Evolutionary conservation across 2,888 invertebrate genomes (phyloP).

Genomic region (Ormyrus thymus): DNA sequence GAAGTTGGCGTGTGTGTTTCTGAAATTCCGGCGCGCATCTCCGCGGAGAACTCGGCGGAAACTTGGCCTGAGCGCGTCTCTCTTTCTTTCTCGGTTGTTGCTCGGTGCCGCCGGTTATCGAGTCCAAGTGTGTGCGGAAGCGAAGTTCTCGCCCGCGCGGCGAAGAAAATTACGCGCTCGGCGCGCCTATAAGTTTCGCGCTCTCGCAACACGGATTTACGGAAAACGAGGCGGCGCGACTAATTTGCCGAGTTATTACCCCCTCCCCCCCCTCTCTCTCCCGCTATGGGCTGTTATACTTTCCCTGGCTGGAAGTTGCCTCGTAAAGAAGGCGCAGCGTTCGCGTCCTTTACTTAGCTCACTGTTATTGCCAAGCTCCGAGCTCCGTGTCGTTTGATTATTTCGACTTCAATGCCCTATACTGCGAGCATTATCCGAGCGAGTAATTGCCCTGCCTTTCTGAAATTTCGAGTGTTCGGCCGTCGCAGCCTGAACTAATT

Average conservation of each 20-base stretch:
- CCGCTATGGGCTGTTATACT: constrained; percentile 26
- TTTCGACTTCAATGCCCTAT: constrained; percentile 7
- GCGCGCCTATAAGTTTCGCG: constrained; percentile 29
- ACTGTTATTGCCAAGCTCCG: neutral
- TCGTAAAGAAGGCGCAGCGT: constrained; percentile 53
- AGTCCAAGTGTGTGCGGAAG: neutral
- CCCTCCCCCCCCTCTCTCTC: neutral
- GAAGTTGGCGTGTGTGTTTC: neutral
- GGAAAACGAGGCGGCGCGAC: constrained; percentile 37
- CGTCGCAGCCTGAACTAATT: neutral
- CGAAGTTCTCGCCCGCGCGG: neutral
- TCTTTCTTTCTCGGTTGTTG: neutral
- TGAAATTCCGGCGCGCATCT: constrained; percentile 1
- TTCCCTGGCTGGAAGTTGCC: constrained; percentile 55
- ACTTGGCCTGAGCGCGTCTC: constrained; percentile 2
- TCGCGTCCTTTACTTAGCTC: neutral
- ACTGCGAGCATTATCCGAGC: no score
- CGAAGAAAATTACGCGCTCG: neutral
- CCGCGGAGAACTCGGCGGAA: neutral
- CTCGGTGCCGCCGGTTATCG: constrained; percentile 1
- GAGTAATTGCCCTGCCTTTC: neutral
- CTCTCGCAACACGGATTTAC: constrained; percentile 17
- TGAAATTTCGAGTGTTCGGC: neutral
- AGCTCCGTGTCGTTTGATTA: constrained; percentile 24
- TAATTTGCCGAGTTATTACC: constrained; percentile 56